These are phyloP conservation scores for Panthera uncia DNA, from an alignment of 2,113 vertebrate species.

Conservation along the genomic window DNA sequence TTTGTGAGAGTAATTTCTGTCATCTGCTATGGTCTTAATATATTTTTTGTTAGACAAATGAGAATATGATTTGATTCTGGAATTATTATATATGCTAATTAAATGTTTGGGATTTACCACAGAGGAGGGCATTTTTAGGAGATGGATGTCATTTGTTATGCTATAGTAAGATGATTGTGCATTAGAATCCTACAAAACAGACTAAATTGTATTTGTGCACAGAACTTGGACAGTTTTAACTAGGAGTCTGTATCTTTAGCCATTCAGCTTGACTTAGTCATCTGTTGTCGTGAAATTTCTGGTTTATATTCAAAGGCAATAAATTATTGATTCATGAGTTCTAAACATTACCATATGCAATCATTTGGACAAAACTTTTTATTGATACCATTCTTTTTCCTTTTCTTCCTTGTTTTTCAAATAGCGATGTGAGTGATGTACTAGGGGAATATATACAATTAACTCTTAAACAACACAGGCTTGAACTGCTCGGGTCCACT, in stretches of 20 bases:
- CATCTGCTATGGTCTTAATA: background rate
- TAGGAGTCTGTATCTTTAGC: background rate
- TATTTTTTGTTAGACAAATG: slow-evolving; percentile 42
- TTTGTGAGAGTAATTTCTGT: slow-evolving; percentile 42
- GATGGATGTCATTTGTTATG: slow-evolving; percentile 28
- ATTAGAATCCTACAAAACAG: slow-evolving; percentile 5
- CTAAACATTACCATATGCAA: background rate
- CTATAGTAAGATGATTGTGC: background rate
- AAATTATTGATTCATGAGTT: slow-evolving; percentile 55
- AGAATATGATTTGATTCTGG: slow-evolving; percentile 24
- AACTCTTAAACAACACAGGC: background rate
- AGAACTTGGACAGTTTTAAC: background rate
- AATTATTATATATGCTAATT: slow-evolving; percentile 43
- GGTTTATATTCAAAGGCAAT: slow-evolving; percentile 48
- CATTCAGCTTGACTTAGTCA: background rate
- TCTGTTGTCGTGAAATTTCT: slow-evolving; percentile 37
- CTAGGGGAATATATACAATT: background rate
- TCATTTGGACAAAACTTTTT: slow-evolving; percentile 22
- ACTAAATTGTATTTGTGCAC: background rate
- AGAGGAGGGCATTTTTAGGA: background rate
- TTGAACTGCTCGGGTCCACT: background rate
- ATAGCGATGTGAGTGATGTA: background rate
- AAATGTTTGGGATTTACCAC: slow-evolving; percentile 30
- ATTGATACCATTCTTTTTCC: slow-evolving; percentile 13
- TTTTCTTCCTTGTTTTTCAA: background rate